A percentile compares a stretch with the other conserved stretches of the same genome.
phyloP scores from a whole-genome alignment of 2,888 invertebrate genomes.

The Cheiracanthium punctorium region DNA sequence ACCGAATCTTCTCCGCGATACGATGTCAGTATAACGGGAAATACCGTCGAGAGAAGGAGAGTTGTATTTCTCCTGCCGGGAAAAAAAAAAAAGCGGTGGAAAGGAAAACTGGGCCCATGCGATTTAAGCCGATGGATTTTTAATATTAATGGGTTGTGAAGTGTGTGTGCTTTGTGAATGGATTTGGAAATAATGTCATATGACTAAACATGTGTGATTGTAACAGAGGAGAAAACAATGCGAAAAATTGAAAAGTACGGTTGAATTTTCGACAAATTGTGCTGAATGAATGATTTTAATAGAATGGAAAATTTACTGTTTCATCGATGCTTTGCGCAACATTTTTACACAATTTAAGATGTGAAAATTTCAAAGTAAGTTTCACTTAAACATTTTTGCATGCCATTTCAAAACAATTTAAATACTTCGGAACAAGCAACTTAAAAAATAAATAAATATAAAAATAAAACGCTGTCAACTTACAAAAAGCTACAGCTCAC shows the following conservation, averaged over 20 bases:
- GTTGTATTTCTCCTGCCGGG: constrained; percentile 35
- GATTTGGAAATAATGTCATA: not conserved
- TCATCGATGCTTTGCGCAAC: not conserved
- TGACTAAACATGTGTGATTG: not conserved
- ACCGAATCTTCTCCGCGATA: constrained; percentile 39
- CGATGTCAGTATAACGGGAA: constrained; percentile 42
- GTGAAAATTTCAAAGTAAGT: constrained; percentile 8
- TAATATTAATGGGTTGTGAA: not conserved
- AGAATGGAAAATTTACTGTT: constrained; percentile 17
- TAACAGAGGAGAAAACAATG: not conserved
- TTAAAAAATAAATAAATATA: no score
- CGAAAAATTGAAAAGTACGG: not conserved
- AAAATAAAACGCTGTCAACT: no score
- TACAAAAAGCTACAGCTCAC: no score
- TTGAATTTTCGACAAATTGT: not conserved
- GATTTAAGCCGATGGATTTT: constrained; percentile 25
- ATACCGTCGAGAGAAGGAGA: constrained; percentile 13
- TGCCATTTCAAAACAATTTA: no score
- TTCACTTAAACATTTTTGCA: not conserved
- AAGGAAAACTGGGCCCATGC: constrained; percentile 31
- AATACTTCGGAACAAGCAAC: no score
- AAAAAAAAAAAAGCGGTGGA: no score
- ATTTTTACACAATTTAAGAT: not conserved
- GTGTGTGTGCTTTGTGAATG: not conserved
- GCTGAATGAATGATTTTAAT: not conserved